Evolutionary conservation across 2,113 vertebrate genomes (phyloP).

Genomic region (Corvus hawaiiensis): DNA sequence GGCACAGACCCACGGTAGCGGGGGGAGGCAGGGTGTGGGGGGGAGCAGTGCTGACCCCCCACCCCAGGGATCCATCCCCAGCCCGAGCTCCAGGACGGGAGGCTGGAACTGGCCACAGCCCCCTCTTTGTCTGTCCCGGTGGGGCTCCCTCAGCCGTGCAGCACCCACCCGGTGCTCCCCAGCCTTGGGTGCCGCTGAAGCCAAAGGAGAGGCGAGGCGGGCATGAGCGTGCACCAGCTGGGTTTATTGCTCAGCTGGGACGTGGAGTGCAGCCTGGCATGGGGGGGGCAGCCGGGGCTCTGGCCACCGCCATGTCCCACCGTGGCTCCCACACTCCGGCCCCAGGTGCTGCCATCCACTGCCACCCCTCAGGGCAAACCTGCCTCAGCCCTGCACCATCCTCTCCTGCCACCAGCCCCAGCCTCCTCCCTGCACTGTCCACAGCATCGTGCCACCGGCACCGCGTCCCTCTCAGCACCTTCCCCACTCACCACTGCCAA

Average conservation of each 20-base stretch:
- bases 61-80: neutral
- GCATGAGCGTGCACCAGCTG: neutral
- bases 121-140: rapidly evolving
- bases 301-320: neutral
- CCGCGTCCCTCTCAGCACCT: neutral
- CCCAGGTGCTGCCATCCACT: neutral
- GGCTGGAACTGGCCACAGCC: neutral
- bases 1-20: rapidly evolving
- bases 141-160: neutral
- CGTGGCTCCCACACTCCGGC: neutral
- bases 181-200: rapidly evolving
- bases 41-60: neutral
- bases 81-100: rapidly evolving
- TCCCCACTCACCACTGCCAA: neutral
- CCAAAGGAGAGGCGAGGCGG: neutral
- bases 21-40: rapidly evolving
- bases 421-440: neutral
- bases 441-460: neutral
- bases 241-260: slow-evolving; percentile 31
- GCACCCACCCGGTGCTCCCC: rapidly evolving
- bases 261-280: neutral
- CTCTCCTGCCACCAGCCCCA: neutral
- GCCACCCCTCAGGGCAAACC: neutral
- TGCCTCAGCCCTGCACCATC: neutral
- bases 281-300: neutral